These are phyloP conservation scores for Aselliscus stoliczkanus DNA, from an alignment of 2,797 vertebrate species.

Conservation along the genomic window DNA sequence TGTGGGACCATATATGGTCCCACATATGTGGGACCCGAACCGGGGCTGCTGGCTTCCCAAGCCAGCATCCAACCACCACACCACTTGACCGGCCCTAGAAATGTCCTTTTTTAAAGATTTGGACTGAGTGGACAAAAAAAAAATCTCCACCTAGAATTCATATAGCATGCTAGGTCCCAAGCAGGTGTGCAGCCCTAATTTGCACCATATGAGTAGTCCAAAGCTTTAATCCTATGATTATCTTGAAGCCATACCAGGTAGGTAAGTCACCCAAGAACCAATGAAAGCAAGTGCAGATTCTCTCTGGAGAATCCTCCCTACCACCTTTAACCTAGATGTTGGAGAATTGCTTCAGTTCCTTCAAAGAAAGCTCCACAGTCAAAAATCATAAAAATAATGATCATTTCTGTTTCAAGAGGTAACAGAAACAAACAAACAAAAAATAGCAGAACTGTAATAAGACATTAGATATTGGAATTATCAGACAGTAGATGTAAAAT, in stretches of 20 bases:
- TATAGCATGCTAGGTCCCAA: background rate
- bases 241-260: background rate
- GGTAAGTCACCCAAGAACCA: background rate
- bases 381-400: background rate
- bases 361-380: background rate
- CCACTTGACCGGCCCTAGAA: too few relatives aligned
- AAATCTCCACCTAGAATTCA: background rate
- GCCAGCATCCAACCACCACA: too few relatives aligned
- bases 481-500: background rate
- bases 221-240: background rate
- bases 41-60: too few relatives aligned
- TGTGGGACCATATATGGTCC: too few relatives aligned
- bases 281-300: background rate
- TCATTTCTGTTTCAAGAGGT: background rate
- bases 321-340: background rate
- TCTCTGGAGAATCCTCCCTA: background rate
- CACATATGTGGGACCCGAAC: too few relatives aligned
- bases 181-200: background rate
- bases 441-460: background rate
- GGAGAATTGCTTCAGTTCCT: background rate
- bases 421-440: background rate
- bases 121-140: background rate
- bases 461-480: background rate
- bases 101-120: background rate
- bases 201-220: background rate